Evolutionary conservation across 64 coral and sea anemone species (phyloP).

Genomic region (Actinia tenebrosa): DNA sequence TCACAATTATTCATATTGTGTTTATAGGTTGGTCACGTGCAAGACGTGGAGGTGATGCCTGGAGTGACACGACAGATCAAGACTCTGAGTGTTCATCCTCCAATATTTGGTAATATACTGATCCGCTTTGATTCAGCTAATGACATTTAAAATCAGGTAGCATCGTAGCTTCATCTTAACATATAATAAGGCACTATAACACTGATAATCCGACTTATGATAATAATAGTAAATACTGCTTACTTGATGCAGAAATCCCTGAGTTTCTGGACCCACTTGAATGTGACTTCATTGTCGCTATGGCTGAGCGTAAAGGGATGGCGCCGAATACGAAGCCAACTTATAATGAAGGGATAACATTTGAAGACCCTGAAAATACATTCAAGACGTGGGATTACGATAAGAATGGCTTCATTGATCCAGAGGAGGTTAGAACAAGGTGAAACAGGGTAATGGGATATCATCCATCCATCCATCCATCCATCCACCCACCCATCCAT

Average conservation of each 20-base stretch:
- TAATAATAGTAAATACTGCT: neutral
- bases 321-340: slow-evolving; percentile 47
- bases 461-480: too few relatives aligned
- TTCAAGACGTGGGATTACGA: slow-evolving; percentile 79
- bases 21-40: slow-evolving; percentile 68
- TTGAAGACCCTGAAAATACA: slow-evolving; percentile 70
- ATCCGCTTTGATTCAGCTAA: too few relatives aligned
- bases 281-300: slow-evolving; percentile 73
- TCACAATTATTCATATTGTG: neutral
- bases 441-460: too few relatives aligned
- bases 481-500: too few relatives aligned
- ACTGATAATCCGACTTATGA: neutral
- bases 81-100: slow-evolving; percentile 75
- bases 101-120: slow-evolving; percentile 64
- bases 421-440: slow-evolving; percentile 53
- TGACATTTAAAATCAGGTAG: too few relatives aligned
- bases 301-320: slow-evolving; percentile 78
- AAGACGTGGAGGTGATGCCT: slow-evolving; percentile 63
- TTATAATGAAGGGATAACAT: slow-evolving; percentile 54
- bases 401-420: slow-evolving; percentile 61
- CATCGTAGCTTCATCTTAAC: too few relatives aligned
- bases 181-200: neutral
- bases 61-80: slow-evolving; percentile 65
- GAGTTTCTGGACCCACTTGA: slow-evolving; percentile 70
- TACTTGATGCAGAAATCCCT: slow-evolving; percentile 54